Evolutionary conservation across 2,888 invertebrate species (phyloP), one percentile per base, ranked within the genome.

Genomic region (Acronicta psi): DNA sequence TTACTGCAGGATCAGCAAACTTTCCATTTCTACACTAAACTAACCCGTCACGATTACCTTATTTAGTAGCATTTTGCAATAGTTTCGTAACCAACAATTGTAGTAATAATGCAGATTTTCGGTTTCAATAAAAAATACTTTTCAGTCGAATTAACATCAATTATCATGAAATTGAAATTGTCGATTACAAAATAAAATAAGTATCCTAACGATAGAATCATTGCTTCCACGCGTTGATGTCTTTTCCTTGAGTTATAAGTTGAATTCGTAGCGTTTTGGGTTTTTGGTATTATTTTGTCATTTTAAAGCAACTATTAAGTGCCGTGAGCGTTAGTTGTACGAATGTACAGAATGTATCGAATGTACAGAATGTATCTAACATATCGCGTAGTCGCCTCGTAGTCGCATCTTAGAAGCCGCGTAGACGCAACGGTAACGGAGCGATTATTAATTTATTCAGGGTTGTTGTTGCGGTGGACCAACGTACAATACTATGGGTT

Each of bases 1-100:
- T 17, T 59, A 31, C 23, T 20, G 37, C 60, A 56, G 60, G 58
- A 67, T 59, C 45, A 55, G 43, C 53, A 43, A 61, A 73, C 71
- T 72, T 72, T 72, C 73, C 34, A 57, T 69, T 72, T 72, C 69
- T 41, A 51, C 50, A 59, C 49, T 43, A 57, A 61, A 66, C 43
- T 42, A 50, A 20, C 40, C 36, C 16, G 41, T 47, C 20, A 42
- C 40, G 45, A 52, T 37, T 59, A 29, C 37, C 43, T 65, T 56
- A 44, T 43, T 42, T 16, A 42, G 46, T 13, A 18, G 11, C 9
- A 29, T 20, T 52, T 29, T 29, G 3, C 11, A 11, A 29, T 29
- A 29, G 11, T 29, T 29, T 11, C 29, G 11, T 29, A 29, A 29
- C 3, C 11, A 29, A 29, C 3, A 3, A 11, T 29, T 11, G 10